phyloP scores from a whole-genome alignment of 2,113 vertebrate genomes.

The Rhinolophus sinicus region DNA sequence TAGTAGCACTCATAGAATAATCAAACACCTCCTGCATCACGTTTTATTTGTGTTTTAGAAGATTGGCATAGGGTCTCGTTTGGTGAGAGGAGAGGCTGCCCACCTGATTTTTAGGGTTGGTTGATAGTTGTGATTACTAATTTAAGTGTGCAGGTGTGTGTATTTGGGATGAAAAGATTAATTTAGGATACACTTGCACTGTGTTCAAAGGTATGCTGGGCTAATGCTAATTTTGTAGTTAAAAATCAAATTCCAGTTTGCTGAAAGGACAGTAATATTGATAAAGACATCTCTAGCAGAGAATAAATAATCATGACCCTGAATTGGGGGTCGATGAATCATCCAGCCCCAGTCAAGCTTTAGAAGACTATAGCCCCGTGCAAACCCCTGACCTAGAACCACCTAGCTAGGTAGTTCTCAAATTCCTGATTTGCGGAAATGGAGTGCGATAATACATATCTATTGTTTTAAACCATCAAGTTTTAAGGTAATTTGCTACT shows the following conservation, averaged over 20 bases:
- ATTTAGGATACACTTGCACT: neutral
- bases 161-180: neutral
- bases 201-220: neutral
- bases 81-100: neutral
- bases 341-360: neutral
- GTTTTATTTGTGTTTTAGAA: slow-evolving; percentile 43
- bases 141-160: neutral
- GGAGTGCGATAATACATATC: neutral
- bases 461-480: neutral
- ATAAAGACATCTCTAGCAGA: neutral
- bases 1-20: neutral
- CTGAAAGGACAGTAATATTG: neutral
- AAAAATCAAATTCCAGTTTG: neutral
- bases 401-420: neutral
- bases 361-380: neutral
- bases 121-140: neutral
- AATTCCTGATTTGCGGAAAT: neutral
- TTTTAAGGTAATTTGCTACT: neutral
- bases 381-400: rapidly evolving
- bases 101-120: neutral
- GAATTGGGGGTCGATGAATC: rapidly evolving
- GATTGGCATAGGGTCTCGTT: neutral
- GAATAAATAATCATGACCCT: neutral
- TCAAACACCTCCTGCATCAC: neutral
- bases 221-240: slow-evolving; percentile 8